Evolutionary conservation across 2,888 invertebrate genomes (phyloP).

Genomic region (Flexamia atlantica): DNA sequence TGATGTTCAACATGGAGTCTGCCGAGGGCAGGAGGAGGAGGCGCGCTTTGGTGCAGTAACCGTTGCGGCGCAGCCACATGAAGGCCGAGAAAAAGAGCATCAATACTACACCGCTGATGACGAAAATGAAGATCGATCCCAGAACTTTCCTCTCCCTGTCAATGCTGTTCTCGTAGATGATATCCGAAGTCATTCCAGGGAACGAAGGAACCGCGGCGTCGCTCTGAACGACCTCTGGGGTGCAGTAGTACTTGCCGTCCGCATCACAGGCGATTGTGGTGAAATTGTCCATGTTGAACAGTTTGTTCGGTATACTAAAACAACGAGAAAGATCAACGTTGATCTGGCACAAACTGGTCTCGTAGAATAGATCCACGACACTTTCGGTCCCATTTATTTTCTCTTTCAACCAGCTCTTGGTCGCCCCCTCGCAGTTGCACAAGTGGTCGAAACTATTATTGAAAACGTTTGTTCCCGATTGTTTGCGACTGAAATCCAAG

Average conservation of each 20-base stretch:
- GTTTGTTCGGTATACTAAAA: conserved; percentile 81
- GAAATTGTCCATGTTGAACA: conserved; percentile 81
- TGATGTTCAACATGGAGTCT: conserved; percentile 66
- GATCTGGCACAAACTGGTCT: conserved; percentile 82
- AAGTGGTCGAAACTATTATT: conserved; percentile 81
- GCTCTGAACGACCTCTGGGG: conserved; percentile 76
- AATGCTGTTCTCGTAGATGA: conserved; percentile 66
- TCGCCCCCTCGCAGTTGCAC: conserved; percentile 80
- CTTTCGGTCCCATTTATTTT: conserved; percentile 75
- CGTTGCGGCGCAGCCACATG: conserved; percentile 79
- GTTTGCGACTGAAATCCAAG: conserved; percentile 78
- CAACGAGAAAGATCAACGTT: conserved; percentile 80
- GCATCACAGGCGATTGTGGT: conserved; percentile 79
- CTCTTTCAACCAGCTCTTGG: conserved; percentile 77
- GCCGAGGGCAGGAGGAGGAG: conserved; percentile 67
- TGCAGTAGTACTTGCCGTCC: conserved; percentile 70
- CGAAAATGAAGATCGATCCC: conserved; percentile 78
- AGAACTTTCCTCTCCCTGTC: conserved; percentile 72
- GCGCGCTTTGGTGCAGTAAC: conserved; percentile 75
- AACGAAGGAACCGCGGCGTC: conserved; percentile 75
- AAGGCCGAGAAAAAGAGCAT: conserved; percentile 78
- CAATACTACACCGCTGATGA: conserved; percentile 77
- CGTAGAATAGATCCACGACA: conserved; percentile 75
- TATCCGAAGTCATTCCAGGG: conserved; percentile 67
- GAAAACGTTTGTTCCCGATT: conserved; percentile 75